Evolutionary conservation across 2,113 vertebrate genomes (phyloP).

Genomic region (Camelus dromedarius): DNA sequence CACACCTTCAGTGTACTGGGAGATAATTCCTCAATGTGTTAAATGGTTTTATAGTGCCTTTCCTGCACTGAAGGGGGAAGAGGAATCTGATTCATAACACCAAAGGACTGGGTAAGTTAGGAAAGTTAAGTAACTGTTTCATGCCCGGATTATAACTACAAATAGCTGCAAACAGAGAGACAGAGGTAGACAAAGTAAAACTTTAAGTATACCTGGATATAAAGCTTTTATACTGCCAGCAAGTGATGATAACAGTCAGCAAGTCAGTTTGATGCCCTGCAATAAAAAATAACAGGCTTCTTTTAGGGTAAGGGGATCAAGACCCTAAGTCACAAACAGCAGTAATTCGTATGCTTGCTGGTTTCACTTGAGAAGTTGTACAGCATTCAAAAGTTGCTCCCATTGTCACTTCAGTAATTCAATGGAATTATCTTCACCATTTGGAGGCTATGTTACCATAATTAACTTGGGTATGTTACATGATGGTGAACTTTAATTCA

Average conservation of each 20-base stretch:
- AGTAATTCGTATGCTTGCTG: not conserved
- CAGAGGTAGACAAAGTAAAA: not conserved
- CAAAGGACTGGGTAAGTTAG: not conserved
- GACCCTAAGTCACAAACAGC: not conserved
- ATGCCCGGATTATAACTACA: constrained; percentile 14
- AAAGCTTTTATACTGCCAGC: not conserved
- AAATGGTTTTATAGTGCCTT: constrained; percentile 49
- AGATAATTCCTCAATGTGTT: constrained; percentile 36
- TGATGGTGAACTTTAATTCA: not conserved
- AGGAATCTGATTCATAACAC: not conserved
- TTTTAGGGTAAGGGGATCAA: not conserved
- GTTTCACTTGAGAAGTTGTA: constrained; percentile 9
- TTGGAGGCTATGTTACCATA: not conserved
- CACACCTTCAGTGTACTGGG: constrained; percentile 6
- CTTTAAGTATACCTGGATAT: not conserved
- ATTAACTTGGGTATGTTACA: constrained; percentile 16
- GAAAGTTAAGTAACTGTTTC: constrained; percentile 34
- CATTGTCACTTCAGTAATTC: constrained; percentile 41
- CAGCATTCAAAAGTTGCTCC: not conserved
- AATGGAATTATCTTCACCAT: constrained; percentile 36
- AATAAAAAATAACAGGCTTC: not conserved
- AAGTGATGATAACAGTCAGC: not conserved
- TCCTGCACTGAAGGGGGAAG: constrained; percentile 10
- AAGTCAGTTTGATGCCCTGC: not conserved
- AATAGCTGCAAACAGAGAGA: not conserved